These are phyloP conservation scores for Ethmia dodecea DNA, from an alignment of 2,888 invertebrate genomes.

Conservation along the genomic window DNA sequence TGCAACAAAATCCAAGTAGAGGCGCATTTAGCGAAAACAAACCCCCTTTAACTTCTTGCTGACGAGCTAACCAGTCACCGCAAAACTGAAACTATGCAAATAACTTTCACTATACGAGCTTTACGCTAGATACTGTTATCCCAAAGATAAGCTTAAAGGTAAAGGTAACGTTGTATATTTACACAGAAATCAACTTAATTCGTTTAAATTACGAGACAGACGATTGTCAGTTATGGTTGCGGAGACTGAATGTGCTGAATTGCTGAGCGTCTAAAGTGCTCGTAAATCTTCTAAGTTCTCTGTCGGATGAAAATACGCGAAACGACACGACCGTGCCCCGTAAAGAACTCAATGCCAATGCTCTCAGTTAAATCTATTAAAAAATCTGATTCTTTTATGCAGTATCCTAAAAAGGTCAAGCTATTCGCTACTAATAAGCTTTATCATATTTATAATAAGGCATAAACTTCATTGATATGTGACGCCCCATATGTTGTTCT, in stretches of 20 bases:
- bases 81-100: constrained; percentile 61
- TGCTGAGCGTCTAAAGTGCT: constrained; percentile 57
- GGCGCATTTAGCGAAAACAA: constrained; percentile 25
- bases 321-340: constrained; percentile 33
- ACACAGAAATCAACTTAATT: constrained; percentile 35
- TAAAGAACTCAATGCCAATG: constrained; percentile 27
- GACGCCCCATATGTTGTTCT: constrained; percentile 12
- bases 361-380: constrained; percentile 18
- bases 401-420: constrained; percentile 1
- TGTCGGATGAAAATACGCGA: constrained; percentile 61
- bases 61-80: constrained; percentile 58
- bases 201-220: constrained; percentile 60
- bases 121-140: constrained; percentile 15
- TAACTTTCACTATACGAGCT: constrained; percentile 32
- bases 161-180: background rate
- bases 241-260: constrained; percentile 66
- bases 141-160: no score
- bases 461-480: constrained; percentile 1
- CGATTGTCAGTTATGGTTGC: constrained; percentile 64
- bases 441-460: background rate
- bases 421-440: background rate
- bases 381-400: constrained; percentile 6
- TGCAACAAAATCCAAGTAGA: constrained; percentile 27
- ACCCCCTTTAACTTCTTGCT: constrained; percentile 21
- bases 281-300: constrained; percentile 63